Percentiles rank a stretch among this genome's conserved stretches.
Conservation (phyloP, 2,113 vertebrate species). For the Eubucco bourcierii region DNA sequence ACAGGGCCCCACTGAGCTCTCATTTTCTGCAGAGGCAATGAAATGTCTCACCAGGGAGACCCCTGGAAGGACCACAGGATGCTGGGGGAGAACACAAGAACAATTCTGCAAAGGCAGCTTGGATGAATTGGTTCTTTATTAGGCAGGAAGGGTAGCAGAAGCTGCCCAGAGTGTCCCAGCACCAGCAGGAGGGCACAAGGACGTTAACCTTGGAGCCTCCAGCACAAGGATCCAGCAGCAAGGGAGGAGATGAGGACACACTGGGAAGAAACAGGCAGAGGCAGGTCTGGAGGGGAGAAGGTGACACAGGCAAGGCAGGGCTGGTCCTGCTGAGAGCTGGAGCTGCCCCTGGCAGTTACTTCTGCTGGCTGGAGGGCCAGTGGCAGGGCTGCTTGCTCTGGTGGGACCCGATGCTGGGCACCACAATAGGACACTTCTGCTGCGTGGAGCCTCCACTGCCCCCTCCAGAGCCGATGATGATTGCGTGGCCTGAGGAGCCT, state of each 20-base stretch:
- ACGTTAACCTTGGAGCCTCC: background rate
- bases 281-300: background rate
- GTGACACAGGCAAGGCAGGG: background rate
- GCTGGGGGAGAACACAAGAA: background rate
- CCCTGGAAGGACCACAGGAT: background rate
- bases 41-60: background rate
- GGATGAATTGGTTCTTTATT: background rate
- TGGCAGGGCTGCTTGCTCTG: background rate
- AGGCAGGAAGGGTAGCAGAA: background rate
- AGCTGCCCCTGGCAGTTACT: background rate
- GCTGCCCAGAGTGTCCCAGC: fast-evolving
- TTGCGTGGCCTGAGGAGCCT: background rate
- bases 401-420: background rate
- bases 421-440: constrained; percentile 7
- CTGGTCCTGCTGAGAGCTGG: fast-evolving
- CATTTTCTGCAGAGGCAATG: background rate
- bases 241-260: background rate
- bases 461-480: constrained; percentile 15
- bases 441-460: background rate
- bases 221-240: background rate
- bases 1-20: background rate
- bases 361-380: background rate
- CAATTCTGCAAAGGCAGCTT: fast-evolving
- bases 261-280: background rate
- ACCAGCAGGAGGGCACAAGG: background rate